Evolutionary conservation across 2,113 vertebrate species (phyloP).

Genomic region (Vulpes vulpes): DNA sequence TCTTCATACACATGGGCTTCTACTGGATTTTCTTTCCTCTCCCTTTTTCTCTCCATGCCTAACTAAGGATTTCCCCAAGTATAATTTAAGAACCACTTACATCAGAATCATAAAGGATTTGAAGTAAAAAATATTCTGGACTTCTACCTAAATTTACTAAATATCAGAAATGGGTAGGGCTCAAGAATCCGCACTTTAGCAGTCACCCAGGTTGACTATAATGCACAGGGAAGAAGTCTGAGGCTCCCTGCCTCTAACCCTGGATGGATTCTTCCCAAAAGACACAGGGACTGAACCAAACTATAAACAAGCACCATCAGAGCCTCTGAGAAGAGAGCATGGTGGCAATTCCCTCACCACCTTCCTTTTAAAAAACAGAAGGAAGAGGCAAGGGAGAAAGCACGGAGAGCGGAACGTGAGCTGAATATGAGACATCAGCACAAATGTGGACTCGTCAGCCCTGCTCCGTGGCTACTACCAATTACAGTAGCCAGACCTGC

Average conservation of each 20-base stretch:
- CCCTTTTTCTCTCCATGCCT: background rate
- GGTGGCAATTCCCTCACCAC: background rate
- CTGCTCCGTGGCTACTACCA: slow-evolving; percentile 73
- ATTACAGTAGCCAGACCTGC: slow-evolving; percentile 80
- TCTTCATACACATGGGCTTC: background rate
- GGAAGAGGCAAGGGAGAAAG: background rate
- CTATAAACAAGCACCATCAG: background rate
- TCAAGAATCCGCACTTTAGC: background rate
- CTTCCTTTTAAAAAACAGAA: slow-evolving; percentile 22
- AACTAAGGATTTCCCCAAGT: background rate
- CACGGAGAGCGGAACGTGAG: background rate
- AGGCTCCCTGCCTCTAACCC: background rate
- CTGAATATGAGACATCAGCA: slow-evolving; percentile 66
- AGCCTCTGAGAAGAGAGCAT: background rate
- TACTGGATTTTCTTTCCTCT: slow-evolving; percentile 39
- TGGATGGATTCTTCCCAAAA: background rate
- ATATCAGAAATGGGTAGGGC: background rate
- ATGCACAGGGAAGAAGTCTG: background rate
- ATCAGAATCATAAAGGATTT: background rate
- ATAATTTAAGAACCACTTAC: background rate
- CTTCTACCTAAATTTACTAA: background rate
- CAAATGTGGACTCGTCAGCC: slow-evolving; percentile 64
- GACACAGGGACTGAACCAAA: background rate
- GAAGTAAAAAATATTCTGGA: background rate
- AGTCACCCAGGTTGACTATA: background rate